Evolutionary conservation across 2,113 vertebrate species (phyloP).

Genomic region (Theropithecus gelada): DNA sequence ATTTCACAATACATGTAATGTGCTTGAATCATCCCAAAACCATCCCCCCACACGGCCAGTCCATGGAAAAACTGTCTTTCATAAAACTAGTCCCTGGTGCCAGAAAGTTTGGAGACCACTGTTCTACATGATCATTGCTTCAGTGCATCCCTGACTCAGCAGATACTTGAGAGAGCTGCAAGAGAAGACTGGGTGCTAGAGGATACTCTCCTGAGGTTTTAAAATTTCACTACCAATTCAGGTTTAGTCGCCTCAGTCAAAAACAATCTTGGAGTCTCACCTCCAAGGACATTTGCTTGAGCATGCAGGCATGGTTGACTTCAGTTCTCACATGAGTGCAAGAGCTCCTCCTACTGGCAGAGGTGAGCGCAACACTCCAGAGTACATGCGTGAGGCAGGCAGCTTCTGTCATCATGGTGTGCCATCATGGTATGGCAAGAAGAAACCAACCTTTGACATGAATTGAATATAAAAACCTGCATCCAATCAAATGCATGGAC

Average conservation of each 20-base stretch:
- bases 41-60: too few species aligned
- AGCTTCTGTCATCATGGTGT: not conserved
- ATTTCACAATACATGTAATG: too few species aligned
- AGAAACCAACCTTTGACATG: not conserved
- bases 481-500: not conserved
- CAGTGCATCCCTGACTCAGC: not conserved
- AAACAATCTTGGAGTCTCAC: not conserved
- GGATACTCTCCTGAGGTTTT: not conserved
- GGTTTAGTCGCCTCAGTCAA: not conserved
- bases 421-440: not conserved
- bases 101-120: too few species aligned
- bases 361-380: not conserved
- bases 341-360: not conserved
- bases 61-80: too few species aligned
- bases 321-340: too few species aligned
- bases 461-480: not conserved
- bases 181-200: not conserved
- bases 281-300: not conserved
- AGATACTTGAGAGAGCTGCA: not conserved
- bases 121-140: not conserved
- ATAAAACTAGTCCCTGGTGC: too few species aligned
- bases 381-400: not conserved
- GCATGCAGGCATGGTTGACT: not conserved
- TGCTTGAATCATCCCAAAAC: too few species aligned
- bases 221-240: not conserved